Evolutionary conservation across 2,797 vertebrate genomes (phyloP), one percentile per base, ranked within the genome.

Genomic region (Amazonetta brasiliensis): DNA sequence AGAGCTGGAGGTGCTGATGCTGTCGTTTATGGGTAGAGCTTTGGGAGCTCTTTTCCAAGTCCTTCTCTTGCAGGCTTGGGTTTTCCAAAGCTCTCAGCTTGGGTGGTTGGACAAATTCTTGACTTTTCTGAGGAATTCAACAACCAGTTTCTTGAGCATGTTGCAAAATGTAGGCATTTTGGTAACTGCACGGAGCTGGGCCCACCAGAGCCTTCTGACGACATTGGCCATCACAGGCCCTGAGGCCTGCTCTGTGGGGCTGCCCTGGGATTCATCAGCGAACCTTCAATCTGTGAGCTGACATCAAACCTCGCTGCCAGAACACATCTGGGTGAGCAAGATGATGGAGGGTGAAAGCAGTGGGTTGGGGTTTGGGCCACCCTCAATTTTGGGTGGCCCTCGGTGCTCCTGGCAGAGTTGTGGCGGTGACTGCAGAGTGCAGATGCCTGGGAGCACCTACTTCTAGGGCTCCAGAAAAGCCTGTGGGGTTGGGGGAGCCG

Each of bases 1-100:
- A 85, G 87, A 90, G 88, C 82, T 94, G 81, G 82, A 92, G 84
- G 92, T 90, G 90, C 37, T 3, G 19, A 43, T 63, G n/a, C 30
- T 54, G 75, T 79, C 4, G 0, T 74, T 92, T 73, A 85, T 85
- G 62, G 56, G 46, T 25, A 44, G 81, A 89, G 68, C 78, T 94
- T 90, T 58, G 43, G 84, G 67, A 79, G 46, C 84, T 44, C 14
- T 76, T 95, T 92, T 76, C 86, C 87, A 55, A 73, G 89, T 3
- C 22, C 46, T 48, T 48, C 46, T 59, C 41, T 50, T 64, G 22
- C 46, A 25, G 46, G 58, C 9, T n/a, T 89, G 62, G 3, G 4
- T 46, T 90, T 84, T 73, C 33, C 54, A 48, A 41, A 90, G 48
- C 0, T 14, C 76, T 83, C 10, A 2, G 50, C 31, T 83, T 25